Base-by-base conservation (phyloP, 35 echinoderm and acorn worm species). In the Apostichopus parvimensis region DNA sequence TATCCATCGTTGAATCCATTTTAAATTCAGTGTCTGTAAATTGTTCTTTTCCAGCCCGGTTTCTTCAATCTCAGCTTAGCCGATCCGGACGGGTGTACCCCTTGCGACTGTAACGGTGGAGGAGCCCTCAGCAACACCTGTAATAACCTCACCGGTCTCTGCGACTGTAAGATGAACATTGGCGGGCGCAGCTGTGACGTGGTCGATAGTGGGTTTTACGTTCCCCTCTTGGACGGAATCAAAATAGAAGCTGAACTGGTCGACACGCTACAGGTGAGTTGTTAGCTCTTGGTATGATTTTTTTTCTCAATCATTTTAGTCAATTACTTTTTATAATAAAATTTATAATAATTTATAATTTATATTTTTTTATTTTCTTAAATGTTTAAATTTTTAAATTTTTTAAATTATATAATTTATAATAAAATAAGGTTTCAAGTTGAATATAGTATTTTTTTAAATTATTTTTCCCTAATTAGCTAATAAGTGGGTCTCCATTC, bases 31-130 rank as follows among this genome's bases (percentile, higher is more conserved):
- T 2, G 34, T 45, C 34, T 45, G 34, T 45, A 3, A 45, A 45
- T 45, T 45, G 34, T 45, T 45, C 34, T 53, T 71, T 91, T 84
- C 57, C 22, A 98, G 96, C 9, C 87, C 57, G 94, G 96, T 17
- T 94, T 84, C 17, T 98, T 86, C 54, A 94, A 92, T 71, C 87
- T 98, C 15, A 77, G 90, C 24, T 8, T 78, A 1, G 45, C 54
- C 80, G 92, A 98, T 52, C 92, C 91, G 21, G 93, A 94, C 64
- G 96, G 96, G 2, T 98, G 96, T 77, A 87, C 93, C 0, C 79
- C 80, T 18, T 98, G 96, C 77, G 91, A 92, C 56, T 98, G 96
- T 87, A 93, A 94, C 80, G 96, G 96, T 22, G 96, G 87, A 12
- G 70, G 90, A 1, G 71, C 91, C 7, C 59, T 87, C 80, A 92